Conservation (phyloP, 2,113 vertebrate genomes). For the Calonectris borealis region DNA sequence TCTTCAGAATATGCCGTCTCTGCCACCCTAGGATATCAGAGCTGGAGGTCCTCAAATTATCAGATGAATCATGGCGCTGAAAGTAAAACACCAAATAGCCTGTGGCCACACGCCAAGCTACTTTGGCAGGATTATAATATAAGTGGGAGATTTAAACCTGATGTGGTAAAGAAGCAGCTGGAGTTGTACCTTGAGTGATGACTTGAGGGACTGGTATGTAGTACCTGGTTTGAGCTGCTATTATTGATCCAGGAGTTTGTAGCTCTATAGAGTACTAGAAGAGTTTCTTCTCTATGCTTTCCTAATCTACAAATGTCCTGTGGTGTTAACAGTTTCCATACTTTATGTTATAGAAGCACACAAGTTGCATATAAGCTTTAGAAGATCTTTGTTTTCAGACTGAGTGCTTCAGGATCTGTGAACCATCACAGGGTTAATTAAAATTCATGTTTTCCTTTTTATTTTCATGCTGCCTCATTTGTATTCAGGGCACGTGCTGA, state of each 20-base stretch:
- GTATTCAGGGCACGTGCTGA: not conserved
- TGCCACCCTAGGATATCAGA: not conserved
- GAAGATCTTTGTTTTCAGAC: not conserved
- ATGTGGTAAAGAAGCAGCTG: not conserved
- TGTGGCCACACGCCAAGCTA: not conserved
- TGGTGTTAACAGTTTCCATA: not conserved
- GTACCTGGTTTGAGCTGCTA: not conserved
- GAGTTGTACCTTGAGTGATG: not conserved
- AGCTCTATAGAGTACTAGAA: not conserved
- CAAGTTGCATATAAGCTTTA: not conserved
- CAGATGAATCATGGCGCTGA: not conserved
- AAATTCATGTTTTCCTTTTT: not conserved
- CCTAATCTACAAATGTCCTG: not conserved
- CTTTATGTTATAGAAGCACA: not conserved
- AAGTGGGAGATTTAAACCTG: not conserved
- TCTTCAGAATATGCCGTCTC: not conserved
- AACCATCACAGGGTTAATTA: conserved; percentile 13
- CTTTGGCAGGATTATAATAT: not conserved
- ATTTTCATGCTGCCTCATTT: conserved; percentile 2
- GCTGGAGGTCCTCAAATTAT: not conserved
- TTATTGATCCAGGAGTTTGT: not conserved
- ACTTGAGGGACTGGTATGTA: not conserved
- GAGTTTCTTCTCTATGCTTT: not conserved
- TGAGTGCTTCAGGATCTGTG: not conserved
- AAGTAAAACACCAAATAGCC: not conserved